Percentiles rank a stretch among this genome's conserved stretches.
These are phyloP conservation scores for Dysmachus trigonus DNA, from an alignment of 2,888 invertebrate species.

Conservation along the genomic window DNA sequence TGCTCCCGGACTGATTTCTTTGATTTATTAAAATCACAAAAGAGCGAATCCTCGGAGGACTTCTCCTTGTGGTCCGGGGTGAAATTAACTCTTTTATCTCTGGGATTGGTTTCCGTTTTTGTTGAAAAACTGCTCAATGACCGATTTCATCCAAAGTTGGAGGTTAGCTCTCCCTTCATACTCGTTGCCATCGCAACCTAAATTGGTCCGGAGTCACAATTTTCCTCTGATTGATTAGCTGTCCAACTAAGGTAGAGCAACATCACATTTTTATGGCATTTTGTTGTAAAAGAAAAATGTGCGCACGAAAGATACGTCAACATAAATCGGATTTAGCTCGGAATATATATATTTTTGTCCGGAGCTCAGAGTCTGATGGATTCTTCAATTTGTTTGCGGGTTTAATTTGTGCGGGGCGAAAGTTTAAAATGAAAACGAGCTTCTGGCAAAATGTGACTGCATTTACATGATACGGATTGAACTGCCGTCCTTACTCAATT, in stretches of 20 bases:
- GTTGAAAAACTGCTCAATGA: neutral
- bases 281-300: conserved; percentile 2
- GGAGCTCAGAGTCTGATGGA: neutral
- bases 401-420: neutral
- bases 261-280: conserved; percentile 1
- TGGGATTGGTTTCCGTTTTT: conserved; percentile 20
- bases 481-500: conserved; percentile 2
- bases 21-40: conserved; percentile 34
- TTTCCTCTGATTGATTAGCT: conserved; percentile 30
- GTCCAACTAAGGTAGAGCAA: conserved; percentile 21
- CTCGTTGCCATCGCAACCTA: neutral
- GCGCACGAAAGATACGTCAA: conserved; percentile 11
- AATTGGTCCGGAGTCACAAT: conserved; percentile 3
- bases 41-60: neutral
- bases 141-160: neutral
- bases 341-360: neutral
- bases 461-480: neutral
- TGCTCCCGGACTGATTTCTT: neutral
- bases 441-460: neutral
- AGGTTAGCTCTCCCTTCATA: neutral
- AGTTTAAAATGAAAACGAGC: neutral
- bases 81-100: conserved; percentile 17
- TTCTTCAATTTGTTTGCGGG: neutral
- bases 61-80: neutral
- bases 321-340: conserved; percentile 12